These are phyloP conservation scores for Rhagoletis zephyria DNA, from an alignment of 1,140 invertebrate genomes.

Conservation along the genomic window DNA sequence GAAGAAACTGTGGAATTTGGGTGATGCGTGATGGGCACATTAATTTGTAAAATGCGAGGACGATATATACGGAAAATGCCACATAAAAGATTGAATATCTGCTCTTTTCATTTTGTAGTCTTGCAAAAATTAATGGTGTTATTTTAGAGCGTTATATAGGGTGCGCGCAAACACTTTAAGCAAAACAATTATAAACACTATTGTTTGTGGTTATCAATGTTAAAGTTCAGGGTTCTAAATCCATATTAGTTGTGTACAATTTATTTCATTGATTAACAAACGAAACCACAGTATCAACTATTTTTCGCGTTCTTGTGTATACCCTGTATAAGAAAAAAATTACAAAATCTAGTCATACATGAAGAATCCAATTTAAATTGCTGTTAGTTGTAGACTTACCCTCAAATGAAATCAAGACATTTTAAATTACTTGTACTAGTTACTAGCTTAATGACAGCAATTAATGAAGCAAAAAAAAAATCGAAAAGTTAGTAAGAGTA, in stretches of 20 bases:
- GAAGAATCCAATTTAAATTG: conserved; percentile 45
- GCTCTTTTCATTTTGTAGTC: not conserved
- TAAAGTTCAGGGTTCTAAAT: conserved; percentile 33
- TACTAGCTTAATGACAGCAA: conserved; percentile 5
- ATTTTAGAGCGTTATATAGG: not conserved
- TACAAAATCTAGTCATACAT: conserved; percentile 48
- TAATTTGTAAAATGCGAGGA: not conserved
- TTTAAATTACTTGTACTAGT: conserved; percentile 41
- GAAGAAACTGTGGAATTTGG: conserved; percentile 29
- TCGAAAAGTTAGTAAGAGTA: not conserved
- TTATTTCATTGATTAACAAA: not conserved
- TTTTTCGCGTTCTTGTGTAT: not conserved
- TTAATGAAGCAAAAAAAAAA: conserved; percentile 20
- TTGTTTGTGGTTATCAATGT: not conserved
- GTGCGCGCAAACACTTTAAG: not conserved
- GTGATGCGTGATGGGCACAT: not conserved
- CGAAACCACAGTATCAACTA: not conserved
- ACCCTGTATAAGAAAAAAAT: conserved; percentile 9
- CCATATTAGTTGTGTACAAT: not conserved
- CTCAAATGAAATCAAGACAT: conserved; percentile 31
- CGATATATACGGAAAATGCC: not conserved
- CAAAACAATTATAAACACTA: conserved; percentile 5
- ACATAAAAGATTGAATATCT: not conserved
- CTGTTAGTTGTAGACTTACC: conserved; percentile 44
- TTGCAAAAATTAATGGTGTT: not conserved